A percentile compares a stretch with the other conserved stretches of the same genome.
Conservation (phyloP, 2,797 vertebrate species). For the Enteromius mattozi region DNA sequence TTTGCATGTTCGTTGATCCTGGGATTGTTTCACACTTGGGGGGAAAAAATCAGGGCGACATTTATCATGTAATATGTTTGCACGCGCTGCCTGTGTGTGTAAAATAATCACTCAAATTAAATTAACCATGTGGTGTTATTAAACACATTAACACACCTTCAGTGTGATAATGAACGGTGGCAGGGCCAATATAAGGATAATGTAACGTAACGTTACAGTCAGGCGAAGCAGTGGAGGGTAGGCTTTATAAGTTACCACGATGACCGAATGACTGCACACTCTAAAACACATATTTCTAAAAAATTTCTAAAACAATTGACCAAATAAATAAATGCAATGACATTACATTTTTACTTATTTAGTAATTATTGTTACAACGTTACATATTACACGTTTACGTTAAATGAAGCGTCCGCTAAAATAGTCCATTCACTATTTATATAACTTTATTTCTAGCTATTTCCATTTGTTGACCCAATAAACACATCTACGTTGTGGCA, state of each 20-base stretch:
- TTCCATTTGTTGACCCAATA: too few species aligned
- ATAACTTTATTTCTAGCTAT: not conserved
- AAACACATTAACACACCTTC: not conserved
- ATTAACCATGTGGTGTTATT: not conserved
- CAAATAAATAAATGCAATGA: not conserved
- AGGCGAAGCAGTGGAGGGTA: not conserved
- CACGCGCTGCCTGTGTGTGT: not conserved
- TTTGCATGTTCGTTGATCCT: slow-evolving; percentile 15
- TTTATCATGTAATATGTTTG: not conserved
- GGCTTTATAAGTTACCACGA: too few species aligned
- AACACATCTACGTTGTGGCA: too few species aligned
- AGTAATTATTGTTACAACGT: not conserved
- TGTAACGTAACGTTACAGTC: not conserved
- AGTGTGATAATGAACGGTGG: not conserved
- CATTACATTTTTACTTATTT: not conserved
- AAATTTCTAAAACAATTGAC: not conserved
- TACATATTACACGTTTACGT: not conserved
- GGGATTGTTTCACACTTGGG: not conserved
- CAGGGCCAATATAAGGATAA: not conserved
- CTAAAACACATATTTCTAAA: too few species aligned
- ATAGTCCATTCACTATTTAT: not conserved
- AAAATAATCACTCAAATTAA: not conserved
- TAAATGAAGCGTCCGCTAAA: not conserved
- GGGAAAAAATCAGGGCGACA: not conserved
- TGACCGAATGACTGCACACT: too few species aligned